A percentile compares a stretch with the other conserved stretches of the same genome.
Evolutionary conservation across 92 coral and sea anemone species (phyloP).

Genomic region (Hydrozoanthus gracilis): DNA sequence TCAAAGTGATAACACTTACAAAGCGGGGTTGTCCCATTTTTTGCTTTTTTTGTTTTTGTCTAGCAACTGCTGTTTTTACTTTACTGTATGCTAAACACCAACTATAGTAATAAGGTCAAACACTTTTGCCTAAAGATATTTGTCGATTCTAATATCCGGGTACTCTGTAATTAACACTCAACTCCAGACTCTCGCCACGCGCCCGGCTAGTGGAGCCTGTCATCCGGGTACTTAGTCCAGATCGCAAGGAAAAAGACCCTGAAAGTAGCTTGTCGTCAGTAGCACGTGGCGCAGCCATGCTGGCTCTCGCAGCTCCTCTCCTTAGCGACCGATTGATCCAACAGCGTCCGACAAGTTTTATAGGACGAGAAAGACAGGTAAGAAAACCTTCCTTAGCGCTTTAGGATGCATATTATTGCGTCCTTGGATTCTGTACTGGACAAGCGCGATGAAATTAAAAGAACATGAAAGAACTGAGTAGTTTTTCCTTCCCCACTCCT

Average conservation of each 20-base stretch:
- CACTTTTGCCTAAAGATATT: not conserved
- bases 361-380: slow-evolving; percentile 37
- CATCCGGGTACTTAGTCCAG: slow-evolving; percentile 38
- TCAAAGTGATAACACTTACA: too few relatives aligned
- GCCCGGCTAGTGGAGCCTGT: slow-evolving; percentile 11
- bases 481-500: too few relatives aligned
- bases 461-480: too few relatives aligned
- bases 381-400: too few relatives aligned
- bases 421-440: too few relatives aligned
- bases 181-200: slow-evolving; percentile 39
- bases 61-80: too few relatives aligned
- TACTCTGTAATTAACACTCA: not conserved
- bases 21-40: too few relatives aligned
- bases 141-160: not conserved
- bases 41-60: too few relatives aligned
- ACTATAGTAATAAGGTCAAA: too few relatives aligned
- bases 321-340: slow-evolving; percentile 16
- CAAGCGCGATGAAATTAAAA: too few relatives aligned
- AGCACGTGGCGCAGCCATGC: slow-evolving; percentile 32
- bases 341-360: slow-evolving; percentile 38
- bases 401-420: too few relatives aligned
- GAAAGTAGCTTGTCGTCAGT: slow-evolving; percentile 19
- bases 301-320: slow-evolving; percentile 33
- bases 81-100: too few relatives aligned
- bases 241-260: slow-evolving; percentile 10